Base-by-base conservation (phyloP, 2,113 vertebrate species). In the Eudyptes chrysolophus region DNA sequence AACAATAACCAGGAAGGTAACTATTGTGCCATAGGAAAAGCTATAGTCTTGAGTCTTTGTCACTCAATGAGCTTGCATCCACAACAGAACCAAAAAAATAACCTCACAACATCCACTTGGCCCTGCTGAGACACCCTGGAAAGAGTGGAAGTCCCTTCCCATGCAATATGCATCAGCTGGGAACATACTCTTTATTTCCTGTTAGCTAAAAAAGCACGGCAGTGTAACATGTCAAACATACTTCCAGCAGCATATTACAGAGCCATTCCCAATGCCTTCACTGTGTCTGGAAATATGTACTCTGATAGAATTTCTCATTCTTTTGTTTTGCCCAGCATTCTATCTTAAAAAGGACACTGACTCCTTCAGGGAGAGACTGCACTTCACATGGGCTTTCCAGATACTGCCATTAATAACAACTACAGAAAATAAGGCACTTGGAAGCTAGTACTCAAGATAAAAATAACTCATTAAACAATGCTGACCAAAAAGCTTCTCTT, bases 391-490 rank as follows among this genome's bases (percentile, higher is more conserved):
- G 32, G 24, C n/a, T 93, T 94, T 90, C n/a, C 85, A 92, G 42
- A 79, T 55, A 71, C 2, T 79, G 52, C 29, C 65, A 58, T 79
- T 92, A 92, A 29, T 51, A 89, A 66, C 51, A 90, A 82, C 26
- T 42, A 26, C 9, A 72, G 92, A 93, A 93, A 90, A 79, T 18
- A 48, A 72, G 32, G 71, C 57, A 60, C 34, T 92, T 90, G 61
- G 94, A 94, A 76, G 44, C 78, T 54, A 68, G 25, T 26, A 54
- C 52, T 84, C 26, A 55, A 79, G 32, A 54, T 55, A 87, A 92
- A 95, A 94, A 93, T 49, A 89, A 75, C 70, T 93, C 22, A 72
- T 90, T 92, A 72, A 85, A 83, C 62, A 85, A 83, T 48, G 52
- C 44, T 72, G 52, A 90, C 44, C 44, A 92, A 92, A 94, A 90